Base-by-base conservation (phyloP, 2,888 invertebrate genomes). In the Holacanthella duospinosa region DNA sequence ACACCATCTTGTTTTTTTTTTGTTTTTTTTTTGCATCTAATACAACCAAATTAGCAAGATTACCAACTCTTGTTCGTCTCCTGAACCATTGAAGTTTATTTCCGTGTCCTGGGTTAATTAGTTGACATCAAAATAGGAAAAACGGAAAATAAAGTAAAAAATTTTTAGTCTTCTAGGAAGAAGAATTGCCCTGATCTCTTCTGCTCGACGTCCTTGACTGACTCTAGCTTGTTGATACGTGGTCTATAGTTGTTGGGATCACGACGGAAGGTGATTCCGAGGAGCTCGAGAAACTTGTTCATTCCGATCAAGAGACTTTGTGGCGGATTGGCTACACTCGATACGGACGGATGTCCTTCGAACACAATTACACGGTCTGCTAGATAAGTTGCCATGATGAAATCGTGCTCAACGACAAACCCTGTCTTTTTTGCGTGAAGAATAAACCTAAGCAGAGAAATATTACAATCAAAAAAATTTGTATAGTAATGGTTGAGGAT, bases 401-500 rank as follows among this genome's bases (percentile, higher is more conserved):
- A 99, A 81, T 99, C 97, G 86, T 99, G 99, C 85, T 99, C 99
- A 1, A 99, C 99, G 21, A 99, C 89, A 78, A 99, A 99, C 16
- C 97, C 99, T 6, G 99, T 99, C 78, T 97, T 94, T 81, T 99
- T 99, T 0, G 99, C 95, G 76, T 99, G 99, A 54, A 99, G 83
- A 77, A 99, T 96, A 77, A 96, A 99, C 75, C 83, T 77, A 86
- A 86, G 77, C 9, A 25, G 25, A 25, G 25, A n/a, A n/a, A 28
- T 9, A 9, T 21, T 54, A 60, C 12, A 29, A 62, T 62, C 6
- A 19, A n/a, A 27, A 24, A 27, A 27, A 21, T 16, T 29, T 59
- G 25, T n/a, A 58, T 28, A 6, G 28, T 3, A 60, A 60, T 27
- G 29, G 25, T 21, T 21, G 26, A 54, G 26, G 4, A 29, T 53